Conservation (phyloP, 2,888 invertebrate genomes). For the Holacanthella duospinosa region DNA sequence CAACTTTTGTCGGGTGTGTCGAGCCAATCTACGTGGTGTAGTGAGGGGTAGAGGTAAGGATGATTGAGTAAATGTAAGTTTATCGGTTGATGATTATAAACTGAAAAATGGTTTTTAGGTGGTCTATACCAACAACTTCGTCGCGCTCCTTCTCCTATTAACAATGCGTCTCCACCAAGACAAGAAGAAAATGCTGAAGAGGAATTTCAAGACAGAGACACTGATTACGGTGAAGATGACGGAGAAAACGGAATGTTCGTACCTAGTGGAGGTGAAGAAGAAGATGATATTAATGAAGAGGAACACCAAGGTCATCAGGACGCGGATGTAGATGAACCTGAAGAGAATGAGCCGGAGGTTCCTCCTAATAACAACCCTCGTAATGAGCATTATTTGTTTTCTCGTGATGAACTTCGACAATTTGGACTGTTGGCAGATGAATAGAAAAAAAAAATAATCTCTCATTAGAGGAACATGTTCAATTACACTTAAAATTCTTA, state of each 20-base stretch:
- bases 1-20: slow-evolving; percentile 36
- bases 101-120: not conserved
- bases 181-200: slow-evolving; percentile 21
- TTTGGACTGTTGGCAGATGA: too few species aligned
- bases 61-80: not conserved
- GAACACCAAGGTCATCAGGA: not conserved
- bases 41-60: slow-evolving; percentile 1
- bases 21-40: slow-evolving; percentile 32
- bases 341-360: not conserved
- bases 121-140: slow-evolving; percentile 35
- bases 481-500: too few species aligned
- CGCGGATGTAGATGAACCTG: not conserved
- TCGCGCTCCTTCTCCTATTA: slow-evolving; percentile 34
- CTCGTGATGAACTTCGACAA: not conserved
- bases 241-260: slow-evolving; percentile 1
- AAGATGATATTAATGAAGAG: slow-evolving; percentile 21
- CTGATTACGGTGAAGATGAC: slow-evolving; percentile 18
- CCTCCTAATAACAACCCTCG: not conserved
- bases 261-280: not conserved
- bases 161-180: slow-evolving; percentile 26
- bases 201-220: slow-evolving; percentile 15
- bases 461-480: too few species aligned
- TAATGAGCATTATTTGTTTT: not conserved
- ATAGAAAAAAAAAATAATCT: too few species aligned
- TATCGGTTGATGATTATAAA: not conserved